These are phyloP conservation scores for Monochamus alternatus DNA, from an alignment of 2,888 invertebrate species.

Conservation along the genomic window DNA sequence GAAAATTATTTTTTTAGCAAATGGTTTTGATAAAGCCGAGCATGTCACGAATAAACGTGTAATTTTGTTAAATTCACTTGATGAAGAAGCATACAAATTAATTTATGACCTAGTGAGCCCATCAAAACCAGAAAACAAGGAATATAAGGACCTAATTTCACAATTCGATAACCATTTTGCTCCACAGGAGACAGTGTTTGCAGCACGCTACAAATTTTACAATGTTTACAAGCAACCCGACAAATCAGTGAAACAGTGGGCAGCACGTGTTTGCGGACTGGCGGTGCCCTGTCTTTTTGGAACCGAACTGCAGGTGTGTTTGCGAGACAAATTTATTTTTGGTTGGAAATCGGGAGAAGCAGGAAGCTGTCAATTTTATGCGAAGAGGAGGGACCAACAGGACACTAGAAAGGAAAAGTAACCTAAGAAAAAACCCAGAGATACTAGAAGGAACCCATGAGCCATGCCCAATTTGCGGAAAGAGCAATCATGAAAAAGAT, in stretches of 20 bases:
- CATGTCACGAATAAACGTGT: constrained; percentile 6
- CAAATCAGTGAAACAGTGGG: constrained; percentile 23
- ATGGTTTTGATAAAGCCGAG: neutral
- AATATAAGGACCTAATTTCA: constrained; percentile 22
- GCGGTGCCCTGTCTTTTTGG: constrained; percentile 8
- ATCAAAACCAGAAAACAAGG: constrained; percentile 35
- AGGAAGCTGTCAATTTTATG: too few relatives aligned
- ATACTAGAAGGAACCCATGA: neutral
- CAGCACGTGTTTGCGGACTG: constrained; percentile 13
- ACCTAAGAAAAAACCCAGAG: neutral
- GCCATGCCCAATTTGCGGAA: neutral
- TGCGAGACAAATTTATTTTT: constrained; percentile 9
- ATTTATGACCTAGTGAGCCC: constrained; percentile 37
- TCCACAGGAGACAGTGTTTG: constrained; percentile 3
- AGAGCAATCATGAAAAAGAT: constrained; percentile 13
- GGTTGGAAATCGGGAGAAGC: neutral
- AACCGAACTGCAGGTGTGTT: neutral
- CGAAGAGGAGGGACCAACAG: neutral
- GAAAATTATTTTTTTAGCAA: constrained; percentile 20
- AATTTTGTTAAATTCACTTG: constrained; percentile 16
- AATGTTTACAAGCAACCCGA: neutral
- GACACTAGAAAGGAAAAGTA: neutral
- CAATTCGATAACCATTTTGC: constrained; percentile 24
- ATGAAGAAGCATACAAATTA: constrained; percentile 21
- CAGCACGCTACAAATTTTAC: constrained; percentile 1